These are phyloP conservation scores for Thaumatotibia leucotreta DNA, from an alignment of 1,140 invertebrate genomes.

Conservation along the genomic window DNA sequence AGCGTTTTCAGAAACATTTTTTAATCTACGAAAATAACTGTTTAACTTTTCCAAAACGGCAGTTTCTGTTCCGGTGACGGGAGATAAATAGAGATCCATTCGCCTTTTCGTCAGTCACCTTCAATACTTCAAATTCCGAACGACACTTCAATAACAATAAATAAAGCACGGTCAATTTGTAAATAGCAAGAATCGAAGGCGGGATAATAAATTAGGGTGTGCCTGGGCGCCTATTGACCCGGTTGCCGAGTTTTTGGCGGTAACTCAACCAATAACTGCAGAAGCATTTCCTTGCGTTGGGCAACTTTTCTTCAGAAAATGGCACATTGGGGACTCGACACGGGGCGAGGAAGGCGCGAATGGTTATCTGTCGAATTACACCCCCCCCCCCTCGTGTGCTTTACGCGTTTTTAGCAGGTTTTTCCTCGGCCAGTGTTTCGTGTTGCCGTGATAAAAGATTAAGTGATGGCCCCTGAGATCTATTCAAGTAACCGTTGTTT, in stretches of 20 bases:
- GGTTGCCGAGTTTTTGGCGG: constrained; percentile 38
- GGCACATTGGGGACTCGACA: background rate
- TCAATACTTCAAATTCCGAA: background rate
- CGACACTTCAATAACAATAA: background rate
- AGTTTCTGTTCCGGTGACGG: background rate
- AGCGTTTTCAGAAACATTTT: no score
- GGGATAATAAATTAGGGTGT: constrained; percentile 40
- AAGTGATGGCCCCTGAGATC: background rate
- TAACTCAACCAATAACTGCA: constrained; percentile 29
- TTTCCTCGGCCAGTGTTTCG: background rate
- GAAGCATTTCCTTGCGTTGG: constrained; percentile 11
- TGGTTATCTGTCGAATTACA: constrained; percentile 11
- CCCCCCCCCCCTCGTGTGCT: background rate
- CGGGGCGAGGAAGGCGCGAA: background rate
- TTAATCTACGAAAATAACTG: no score
- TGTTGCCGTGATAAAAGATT: background rate
- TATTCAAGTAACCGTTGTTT: no score
- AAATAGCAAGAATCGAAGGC: constrained; percentile 2
- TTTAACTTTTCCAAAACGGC: no score
- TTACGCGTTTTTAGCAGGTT: background rate
- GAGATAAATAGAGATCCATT: background rate
- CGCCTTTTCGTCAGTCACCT: background rate
- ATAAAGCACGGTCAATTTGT: background rate
- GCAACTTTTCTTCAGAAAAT: constrained; percentile 7
- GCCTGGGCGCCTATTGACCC: constrained; percentile 49